Conservation (phyloP, 2,797 vertebrate species). For the Helarctos malayanus region DNA sequence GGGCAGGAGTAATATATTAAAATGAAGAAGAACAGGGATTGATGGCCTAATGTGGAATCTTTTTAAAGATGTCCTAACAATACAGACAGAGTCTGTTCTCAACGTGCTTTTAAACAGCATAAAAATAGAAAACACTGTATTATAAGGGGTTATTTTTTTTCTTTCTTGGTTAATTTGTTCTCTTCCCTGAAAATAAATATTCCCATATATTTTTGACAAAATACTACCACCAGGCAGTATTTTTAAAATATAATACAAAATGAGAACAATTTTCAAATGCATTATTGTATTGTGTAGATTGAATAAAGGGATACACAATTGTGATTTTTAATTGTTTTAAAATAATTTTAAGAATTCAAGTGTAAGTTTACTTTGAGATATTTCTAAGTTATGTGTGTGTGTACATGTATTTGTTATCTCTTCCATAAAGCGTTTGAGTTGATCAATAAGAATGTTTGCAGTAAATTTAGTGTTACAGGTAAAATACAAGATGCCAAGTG, state of each 20-base stretch:
- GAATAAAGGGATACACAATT: background rate
- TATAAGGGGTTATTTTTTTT: background rate
- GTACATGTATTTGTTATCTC: background rate
- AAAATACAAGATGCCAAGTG: background rate
- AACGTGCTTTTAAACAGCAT: background rate
- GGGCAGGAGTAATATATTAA: background rate
- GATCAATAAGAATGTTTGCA: background rate
- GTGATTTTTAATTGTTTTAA: conserved; percentile 35
- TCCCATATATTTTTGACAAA: background rate
- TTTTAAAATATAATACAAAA: conserved; percentile 50
- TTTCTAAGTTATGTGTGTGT: background rate
- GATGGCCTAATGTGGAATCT: background rate
- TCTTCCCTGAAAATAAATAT: conserved; percentile 55
- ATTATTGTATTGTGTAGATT: background rate
- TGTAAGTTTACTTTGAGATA: background rate
- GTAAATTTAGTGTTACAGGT: background rate
- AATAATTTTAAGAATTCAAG: conserved; percentile 34
- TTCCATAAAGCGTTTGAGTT: background rate
- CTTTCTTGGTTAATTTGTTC: conserved; percentile 1
- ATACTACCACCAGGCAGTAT: background rate
- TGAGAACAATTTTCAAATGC: conserved; percentile 26
- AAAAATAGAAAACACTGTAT: background rate
- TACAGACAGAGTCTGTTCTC: background rate
- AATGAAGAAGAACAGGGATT: background rate
- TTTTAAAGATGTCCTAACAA: background rate